phyloP scores from a whole-genome alignment of 2,797 vertebrate genomes.

The Crenuchus spilurus region DNA sequence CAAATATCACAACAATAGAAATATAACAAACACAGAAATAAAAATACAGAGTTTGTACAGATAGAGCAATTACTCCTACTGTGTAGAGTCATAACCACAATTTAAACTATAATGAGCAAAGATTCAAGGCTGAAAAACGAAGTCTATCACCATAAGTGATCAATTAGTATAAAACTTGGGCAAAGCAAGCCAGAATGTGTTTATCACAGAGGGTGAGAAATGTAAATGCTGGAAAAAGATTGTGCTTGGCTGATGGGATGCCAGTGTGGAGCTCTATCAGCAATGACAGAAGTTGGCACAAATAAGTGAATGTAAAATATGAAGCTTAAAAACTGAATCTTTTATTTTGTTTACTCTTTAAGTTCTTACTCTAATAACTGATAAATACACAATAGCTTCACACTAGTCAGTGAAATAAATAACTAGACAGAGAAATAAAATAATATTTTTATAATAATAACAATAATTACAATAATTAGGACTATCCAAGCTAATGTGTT shows the following conservation, averaged over 20 bases:
- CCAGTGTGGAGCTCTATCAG: background rate
- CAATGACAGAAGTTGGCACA: background rate
- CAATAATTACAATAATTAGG: too few relatives aligned
- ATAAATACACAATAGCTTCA: too few relatives aligned
- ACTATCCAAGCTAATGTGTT: too few relatives aligned
- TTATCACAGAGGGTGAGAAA: background rate
- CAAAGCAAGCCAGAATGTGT: background rate
- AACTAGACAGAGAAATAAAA: too few relatives aligned
- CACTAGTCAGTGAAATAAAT: too few relatives aligned
- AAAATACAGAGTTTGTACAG: background rate
- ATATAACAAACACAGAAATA: background rate
- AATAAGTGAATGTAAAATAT: background rate
- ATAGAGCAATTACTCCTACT: slow-evolving; percentile 2
- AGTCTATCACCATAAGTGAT: slow-evolving; percentile 2
- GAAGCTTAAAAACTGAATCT: too few relatives aligned
- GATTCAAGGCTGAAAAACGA: background rate
- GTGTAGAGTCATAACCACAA: background rate
- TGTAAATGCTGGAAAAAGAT: background rate
- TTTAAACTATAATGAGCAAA: background rate
- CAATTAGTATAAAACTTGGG: background rate
- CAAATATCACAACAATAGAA: background rate
- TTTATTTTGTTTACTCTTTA: too few relatives aligned
- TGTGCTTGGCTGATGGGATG: background rate
- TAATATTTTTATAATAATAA: too few relatives aligned
- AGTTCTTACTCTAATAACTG: too few relatives aligned